A percentile compares a stretch with the other conserved stretches of the same genome.
Conservation (phyloP, 1,140 invertebrate genomes). For the Lysiphlebus fabarum region DNA sequence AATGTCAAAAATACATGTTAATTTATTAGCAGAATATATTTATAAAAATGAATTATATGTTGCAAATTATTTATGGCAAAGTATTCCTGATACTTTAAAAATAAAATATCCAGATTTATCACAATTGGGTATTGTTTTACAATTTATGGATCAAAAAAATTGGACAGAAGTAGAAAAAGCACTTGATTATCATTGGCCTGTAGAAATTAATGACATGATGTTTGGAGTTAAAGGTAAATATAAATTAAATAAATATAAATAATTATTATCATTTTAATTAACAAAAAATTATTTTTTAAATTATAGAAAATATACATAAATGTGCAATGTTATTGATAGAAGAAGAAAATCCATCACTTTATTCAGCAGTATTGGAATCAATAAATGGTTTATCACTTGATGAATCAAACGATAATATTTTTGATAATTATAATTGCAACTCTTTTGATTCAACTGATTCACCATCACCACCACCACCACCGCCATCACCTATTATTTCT, state of each 20-base stretch:
- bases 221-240: conserved; percentile 67
- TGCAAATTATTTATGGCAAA: conserved; percentile 89
- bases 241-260: not conserved
- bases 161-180: conserved; percentile 72
- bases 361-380: conserved; percentile 65
- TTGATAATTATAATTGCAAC: too few relatives aligned
- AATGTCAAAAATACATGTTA: conserved; percentile 66
- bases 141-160: conserved; percentile 81
- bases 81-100: conserved; percentile 74
- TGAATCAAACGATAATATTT: conserved; percentile 61
- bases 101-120: conserved; percentile 66
- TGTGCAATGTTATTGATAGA: conserved; percentile 71
- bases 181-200: conserved; percentile 69
- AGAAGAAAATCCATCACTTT: conserved; percentile 79
- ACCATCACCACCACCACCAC: too few relatives aligned
- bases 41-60: conserved; percentile 85
- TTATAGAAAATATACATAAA: conserved; percentile 71
- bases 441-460: too few relatives aligned
- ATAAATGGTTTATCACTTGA: conserved; percentile 70
- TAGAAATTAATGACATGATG: conserved; percentile 73
- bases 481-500: too few relatives aligned
- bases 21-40: conserved; percentile 78
- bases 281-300: conserved; percentile 23
- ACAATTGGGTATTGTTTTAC: conserved; percentile 77
- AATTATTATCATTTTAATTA: not conserved